phyloP scores from a whole-genome alignment of 1,140 invertebrate species.

The Diachasma alloeum region DNA sequence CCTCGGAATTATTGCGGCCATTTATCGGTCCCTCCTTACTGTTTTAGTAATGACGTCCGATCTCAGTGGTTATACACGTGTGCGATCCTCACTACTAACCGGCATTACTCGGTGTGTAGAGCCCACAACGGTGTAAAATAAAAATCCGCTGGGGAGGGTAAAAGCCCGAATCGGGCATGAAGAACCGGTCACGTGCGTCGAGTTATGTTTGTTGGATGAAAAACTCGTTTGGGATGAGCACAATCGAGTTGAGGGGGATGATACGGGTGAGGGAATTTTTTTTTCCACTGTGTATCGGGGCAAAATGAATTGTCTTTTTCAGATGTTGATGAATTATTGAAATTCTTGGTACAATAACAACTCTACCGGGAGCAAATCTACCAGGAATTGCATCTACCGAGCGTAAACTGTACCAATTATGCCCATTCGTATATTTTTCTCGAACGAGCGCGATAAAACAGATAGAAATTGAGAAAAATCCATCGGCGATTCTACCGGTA shows the following conservation, averaged over 20 bases:
- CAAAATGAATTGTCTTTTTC: too few species aligned
- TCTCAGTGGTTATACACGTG: not conserved
- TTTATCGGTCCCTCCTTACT: conserved; percentile 47
- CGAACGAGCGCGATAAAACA: too few species aligned
- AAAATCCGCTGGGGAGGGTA: conserved; percentile 18
- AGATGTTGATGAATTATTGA: too few species aligned
- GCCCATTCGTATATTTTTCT: too few species aligned
- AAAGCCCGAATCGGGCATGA: conserved; percentile 26
- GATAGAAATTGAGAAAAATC: too few species aligned
- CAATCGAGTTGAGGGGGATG: not conserved
- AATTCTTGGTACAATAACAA: too few species aligned
- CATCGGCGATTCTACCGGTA: too few species aligned
- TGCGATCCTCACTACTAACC: not conserved
- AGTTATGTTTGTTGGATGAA: conserved; percentile 11
- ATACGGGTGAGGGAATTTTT: not conserved
- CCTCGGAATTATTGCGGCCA: conserved; percentile 48
- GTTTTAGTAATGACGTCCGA: conserved; percentile 54
- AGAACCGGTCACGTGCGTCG: conserved; percentile 26
- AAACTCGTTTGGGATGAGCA: not conserved
- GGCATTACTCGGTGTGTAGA: not conserved
- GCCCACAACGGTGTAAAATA: not conserved
- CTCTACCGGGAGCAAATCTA: too few species aligned
- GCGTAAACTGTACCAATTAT: too few species aligned
- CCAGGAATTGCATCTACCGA: too few species aligned
- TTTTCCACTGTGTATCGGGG: not conserved